phyloP scores from a whole-genome alignment of 2,888 invertebrate genomes.

The Chrysina gloriosa region DNA sequence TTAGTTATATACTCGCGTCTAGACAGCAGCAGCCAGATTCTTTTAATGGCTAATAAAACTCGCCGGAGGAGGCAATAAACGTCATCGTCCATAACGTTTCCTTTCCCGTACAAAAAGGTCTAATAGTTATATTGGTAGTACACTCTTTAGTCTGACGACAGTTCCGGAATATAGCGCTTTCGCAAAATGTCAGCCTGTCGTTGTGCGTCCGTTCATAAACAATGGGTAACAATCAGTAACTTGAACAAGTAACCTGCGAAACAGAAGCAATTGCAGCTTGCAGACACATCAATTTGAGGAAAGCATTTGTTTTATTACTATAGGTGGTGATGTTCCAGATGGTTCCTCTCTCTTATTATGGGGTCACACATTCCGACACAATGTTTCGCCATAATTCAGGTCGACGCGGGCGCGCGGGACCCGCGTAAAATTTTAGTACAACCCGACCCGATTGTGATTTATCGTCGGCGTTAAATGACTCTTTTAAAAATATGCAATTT shows the following conservation, averaged over 20 bases:
- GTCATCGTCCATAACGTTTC: slow-evolving; percentile 15
- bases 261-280: slow-evolving; percentile 30
- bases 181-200: not conserved
- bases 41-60: slow-evolving; percentile 29
- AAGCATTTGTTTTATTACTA: slow-evolving; percentile 39
- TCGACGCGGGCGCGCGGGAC: not conserved
- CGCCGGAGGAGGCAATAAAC: slow-evolving; percentile 20
- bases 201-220: slow-evolving; percentile 1
- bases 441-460: slow-evolving; percentile 19
- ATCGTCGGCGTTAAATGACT: slow-evolving; percentile 16
- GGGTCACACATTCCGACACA: slow-evolving; percentile 26
- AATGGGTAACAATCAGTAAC: slow-evolving; percentile 3
- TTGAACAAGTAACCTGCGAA: not conserved
- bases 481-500: slow-evolving; percentile 17
- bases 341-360: slow-evolving; percentile 24
- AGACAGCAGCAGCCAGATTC: slow-evolving; percentile 28
- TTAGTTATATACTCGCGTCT: slow-evolving; percentile 31
- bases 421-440: slow-evolving; percentile 31
- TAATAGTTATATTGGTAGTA: slow-evolving; percentile 19
- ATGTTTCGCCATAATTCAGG: slow-evolving; percentile 32
- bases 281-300: slow-evolving; percentile 38
- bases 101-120: not conserved
- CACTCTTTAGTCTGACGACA: not conserved
- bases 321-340: slow-evolving; percentile 41
- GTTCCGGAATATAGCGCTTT: not conserved